Evolutionary conservation across 2,888 invertebrate genomes (phyloP), one percentile per base, ranked within the genome.

Genomic region (Eristalis arbustorum): DNA sequence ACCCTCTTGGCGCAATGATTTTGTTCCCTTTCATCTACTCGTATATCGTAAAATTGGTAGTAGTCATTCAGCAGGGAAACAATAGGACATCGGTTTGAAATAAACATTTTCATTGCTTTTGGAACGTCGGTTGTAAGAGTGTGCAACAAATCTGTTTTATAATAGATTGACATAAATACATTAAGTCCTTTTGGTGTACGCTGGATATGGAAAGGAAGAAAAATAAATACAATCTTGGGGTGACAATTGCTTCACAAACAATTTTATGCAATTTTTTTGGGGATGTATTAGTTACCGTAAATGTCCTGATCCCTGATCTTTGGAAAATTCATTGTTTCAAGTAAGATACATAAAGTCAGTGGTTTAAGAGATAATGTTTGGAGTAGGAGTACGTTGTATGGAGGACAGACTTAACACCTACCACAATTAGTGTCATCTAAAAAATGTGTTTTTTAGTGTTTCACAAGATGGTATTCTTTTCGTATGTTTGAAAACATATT

Each of bases 221-320:
- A 82, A 77, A 71, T 79, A 83, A 78, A 83, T 75, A 83, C 11
- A 80, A 76, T 76, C 59, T 79, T 61, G 72, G 84, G 84, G 79
- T 88, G 88, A 84, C 84, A 88, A 88, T 84, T 88, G 73, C 84
- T 88, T 84, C 69, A 62, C 84, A 88, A 84, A 88, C 68, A 88
- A 64, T 75, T 75, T 69, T 59, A 74, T 13, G 79, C 85, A 71
- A 78, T 67, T 71, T 56, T 22, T 37, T n/a, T 28, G 72, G 71
- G 75, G 6, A 62, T 56, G 63, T 28, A 56, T 49, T 31, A 31
- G 57, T 13, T 28, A 25, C 56, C 11, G 18, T 37, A 56, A 57
- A 57, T 37, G 40, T 62, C 62, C 31, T 49, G 28, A 72, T 34
- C 63, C 56, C 49, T 64, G 56, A 34, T n/a, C 56, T 56, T 23